Evolutionary conservation across 2,888 invertebrate genomes (phyloP).

Genomic region (Drepana falcataria): DNA sequence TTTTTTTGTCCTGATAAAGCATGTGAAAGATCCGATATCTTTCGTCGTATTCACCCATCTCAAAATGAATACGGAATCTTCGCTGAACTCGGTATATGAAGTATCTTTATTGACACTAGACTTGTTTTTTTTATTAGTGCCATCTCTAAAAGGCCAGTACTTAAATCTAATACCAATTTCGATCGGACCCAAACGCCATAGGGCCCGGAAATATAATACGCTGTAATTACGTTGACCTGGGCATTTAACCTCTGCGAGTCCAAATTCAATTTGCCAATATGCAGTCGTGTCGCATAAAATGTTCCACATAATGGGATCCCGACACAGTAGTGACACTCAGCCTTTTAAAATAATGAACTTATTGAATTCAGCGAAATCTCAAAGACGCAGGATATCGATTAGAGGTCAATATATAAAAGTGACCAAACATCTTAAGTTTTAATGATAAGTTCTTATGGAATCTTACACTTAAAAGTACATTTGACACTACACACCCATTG

Average conservation of each 20-base stretch:
- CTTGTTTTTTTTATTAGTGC: neutral
- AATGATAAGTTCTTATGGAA: neutral
- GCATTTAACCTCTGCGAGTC: conserved; percentile 30
- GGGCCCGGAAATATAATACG: conserved; percentile 23
- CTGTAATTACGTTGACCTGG: conserved; percentile 10
- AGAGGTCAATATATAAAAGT: neutral
- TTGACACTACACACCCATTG: too few relatives aligned
- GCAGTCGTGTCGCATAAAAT: conserved; percentile 37
- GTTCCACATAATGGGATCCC: conserved; percentile 39
- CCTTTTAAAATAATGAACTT: conserved; percentile 33
- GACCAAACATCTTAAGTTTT: neutral
- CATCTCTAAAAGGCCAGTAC: neutral
- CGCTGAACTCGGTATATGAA: too few relatives aligned
- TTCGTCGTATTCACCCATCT: too few relatives aligned
- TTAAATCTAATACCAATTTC: neutral
- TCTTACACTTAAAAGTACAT: too few relatives aligned
- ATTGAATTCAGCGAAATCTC: conserved; percentile 6
- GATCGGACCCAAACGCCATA: conserved; percentile 9
- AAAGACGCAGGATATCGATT: neutral
- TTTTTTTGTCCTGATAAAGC: too few relatives aligned
- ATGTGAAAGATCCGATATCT: too few relatives aligned
- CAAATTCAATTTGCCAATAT: conserved; percentile 45
- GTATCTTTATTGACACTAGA: too few relatives aligned
- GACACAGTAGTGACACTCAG: conserved; percentile 35
- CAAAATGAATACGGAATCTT: too few relatives aligned